phyloP scores from a whole-genome alignment of 2,113 vertebrate genomes.

The Isichthys henryi region DNA sequence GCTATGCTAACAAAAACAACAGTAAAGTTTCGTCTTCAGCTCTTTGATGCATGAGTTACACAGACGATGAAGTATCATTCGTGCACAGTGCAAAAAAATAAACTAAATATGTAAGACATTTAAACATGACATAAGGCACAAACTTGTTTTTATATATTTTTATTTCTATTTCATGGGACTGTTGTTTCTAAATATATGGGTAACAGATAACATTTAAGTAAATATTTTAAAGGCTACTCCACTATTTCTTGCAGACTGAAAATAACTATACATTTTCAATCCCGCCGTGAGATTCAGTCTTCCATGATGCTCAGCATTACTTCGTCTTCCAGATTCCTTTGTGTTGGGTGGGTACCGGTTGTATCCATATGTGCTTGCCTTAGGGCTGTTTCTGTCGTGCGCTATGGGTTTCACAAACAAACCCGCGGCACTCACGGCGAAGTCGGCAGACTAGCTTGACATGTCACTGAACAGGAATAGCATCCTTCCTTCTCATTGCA shows the following conservation, averaged over 20 bases:
- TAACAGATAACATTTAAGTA: background rate
- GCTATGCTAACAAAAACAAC: background rate
- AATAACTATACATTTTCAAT: background rate
- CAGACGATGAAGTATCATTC: background rate
- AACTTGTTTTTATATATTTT: background rate
- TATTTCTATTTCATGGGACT: background rate
- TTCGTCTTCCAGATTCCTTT: background rate
- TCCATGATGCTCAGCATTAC: background rate
- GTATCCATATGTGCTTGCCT: background rate
- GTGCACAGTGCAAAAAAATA: background rate
- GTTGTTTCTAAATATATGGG: background rate
- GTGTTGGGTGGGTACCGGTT: background rate
- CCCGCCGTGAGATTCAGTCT: background rate
- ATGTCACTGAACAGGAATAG: slow-evolving; percentile 8
- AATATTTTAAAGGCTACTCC: background rate
- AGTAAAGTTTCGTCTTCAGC: background rate
- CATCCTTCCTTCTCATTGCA: background rate
- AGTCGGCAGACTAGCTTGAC: background rate
- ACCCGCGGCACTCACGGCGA: background rate
- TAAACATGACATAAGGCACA: background rate
- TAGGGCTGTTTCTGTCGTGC: background rate
- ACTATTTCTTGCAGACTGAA: background rate
- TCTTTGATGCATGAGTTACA: background rate
- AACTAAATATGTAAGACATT: background rate
- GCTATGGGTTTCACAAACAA: slow-evolving; percentile 7